phyloP scores from a whole-genome alignment of 2,888 invertebrate species.

The Ceriagrion tenellum region DNA sequence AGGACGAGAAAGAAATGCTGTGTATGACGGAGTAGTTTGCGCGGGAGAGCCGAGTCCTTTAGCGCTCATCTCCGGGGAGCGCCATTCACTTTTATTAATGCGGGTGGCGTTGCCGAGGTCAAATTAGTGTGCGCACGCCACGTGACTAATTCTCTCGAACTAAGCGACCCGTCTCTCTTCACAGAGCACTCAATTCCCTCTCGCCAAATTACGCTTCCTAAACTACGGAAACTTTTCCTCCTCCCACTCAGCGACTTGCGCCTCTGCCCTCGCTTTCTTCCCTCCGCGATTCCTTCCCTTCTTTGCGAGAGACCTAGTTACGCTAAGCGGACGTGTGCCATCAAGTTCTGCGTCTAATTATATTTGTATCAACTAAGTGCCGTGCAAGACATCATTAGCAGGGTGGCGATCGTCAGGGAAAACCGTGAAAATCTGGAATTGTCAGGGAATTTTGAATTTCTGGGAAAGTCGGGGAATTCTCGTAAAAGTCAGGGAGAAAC shows the following conservation, averaged over 20 bases:
- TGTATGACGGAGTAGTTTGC: not conserved
- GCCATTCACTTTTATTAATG: too few relatives aligned
- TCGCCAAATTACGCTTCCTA: not conserved
- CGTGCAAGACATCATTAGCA: too few relatives aligned
- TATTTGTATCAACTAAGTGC: too few relatives aligned
- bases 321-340: too few relatives aligned
- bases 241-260: not conserved
- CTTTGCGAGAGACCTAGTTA: not conserved
- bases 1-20: not conserved
- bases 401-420: too few relatives aligned
- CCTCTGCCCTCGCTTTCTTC: not conserved
- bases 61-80: not conserved
- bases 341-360: too few relatives aligned
- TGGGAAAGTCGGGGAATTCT: too few relatives aligned
- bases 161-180: not conserved
- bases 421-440: too few relatives aligned
- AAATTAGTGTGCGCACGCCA: not conserved
- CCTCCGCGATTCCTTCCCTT: not conserved
- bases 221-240: not conserved
- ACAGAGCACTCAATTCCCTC: not conserved
- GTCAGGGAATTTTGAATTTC: too few relatives aligned
- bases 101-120: not conserved
- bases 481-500: too few relatives aligned
- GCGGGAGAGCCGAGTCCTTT: not conserved
- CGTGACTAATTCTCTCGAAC: not conserved